Evolutionary conservation across 2,113 vertebrate species (phyloP), one percentile per base, ranked within the genome.

Genomic region (Catagonus wagneri): DNA sequence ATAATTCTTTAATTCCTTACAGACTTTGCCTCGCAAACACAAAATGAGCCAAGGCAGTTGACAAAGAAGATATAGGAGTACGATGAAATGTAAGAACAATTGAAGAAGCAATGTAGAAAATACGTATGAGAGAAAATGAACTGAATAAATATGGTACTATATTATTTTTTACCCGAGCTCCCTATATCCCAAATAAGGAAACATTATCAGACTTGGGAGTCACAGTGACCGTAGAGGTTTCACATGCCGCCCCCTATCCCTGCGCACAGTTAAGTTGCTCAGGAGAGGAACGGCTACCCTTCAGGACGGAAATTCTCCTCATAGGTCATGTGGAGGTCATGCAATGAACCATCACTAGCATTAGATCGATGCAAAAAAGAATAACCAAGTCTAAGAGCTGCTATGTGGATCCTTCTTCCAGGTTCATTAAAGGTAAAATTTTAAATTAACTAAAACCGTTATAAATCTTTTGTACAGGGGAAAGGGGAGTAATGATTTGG

Each of bases 171-270:
- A 34, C 17, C 8, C 29, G 34, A 60, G 56, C 32, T 3, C 58
- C 34, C 68, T 36, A 19, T n/a, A 65, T 32, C 14, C 61, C 44
- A 56, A 71, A 34, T 3, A 7, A 76, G 54, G 27, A 7, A 68
- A 27, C 13, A 1, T 10, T 2, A 12, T 75, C 39, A 3, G 78
- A 39, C 11, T 13, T 15, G 54, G 36, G 2, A 5, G 15, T 52
- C 50, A 1, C 6, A 2, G 50, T 3, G 3, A 36, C 39, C 29
- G 1, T 0, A 15, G 15, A 69, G 78, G 10, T 8, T 14, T 10
- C 3, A 16, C 1, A 61, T n/a, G n/a, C n/a, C n/a, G n/a, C n/a
- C n/a, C 1, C 19, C 36, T 11, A 60, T 58, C 7, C 22, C 11
- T 6, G 16, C 0, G 6, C 15, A 36, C 14, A 25, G 36, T n/a